Evolutionary conservation across 1,140 invertebrate species (phyloP), one percentile per base, ranked within the genome.

Genomic region (Temnothorax longispinosus): DNA sequence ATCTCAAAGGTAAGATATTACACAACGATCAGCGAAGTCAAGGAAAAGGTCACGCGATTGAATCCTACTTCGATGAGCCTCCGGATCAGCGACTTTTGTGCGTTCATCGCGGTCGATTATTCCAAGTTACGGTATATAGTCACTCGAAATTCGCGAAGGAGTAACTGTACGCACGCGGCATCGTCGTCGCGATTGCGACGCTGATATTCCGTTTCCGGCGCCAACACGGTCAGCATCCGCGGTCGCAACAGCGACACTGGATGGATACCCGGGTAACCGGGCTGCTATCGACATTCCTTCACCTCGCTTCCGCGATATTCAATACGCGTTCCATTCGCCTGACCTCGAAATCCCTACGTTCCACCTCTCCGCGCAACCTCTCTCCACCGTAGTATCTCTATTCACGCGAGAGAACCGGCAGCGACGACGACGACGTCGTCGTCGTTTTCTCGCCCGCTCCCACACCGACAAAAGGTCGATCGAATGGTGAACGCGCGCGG

Each of bases 291-390:
- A 82, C 77, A 80, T 87, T 87, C 77, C 86, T 74, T 72, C 47
- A 60, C 27, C 60, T 84, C 78, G 78, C 67, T 87, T 84, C 86
- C 86, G 60, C 75, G 82, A 78, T 77, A 85, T 85, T 85, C 82
- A 85, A 85, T 85, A 65, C 74, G 60, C 82, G 74, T 76, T 85
- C 74, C 82, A 65, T 78, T 72, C 82, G 69, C 47, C 35, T 78
- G 86, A 87, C 78, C 86, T 84, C 86, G 78, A 84, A 74, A 84
- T 21, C 67, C 13, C 38, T 11, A 41, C 64, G n/a, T 54, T 65
- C 44, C 35, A 6, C 35, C 11, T 41, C 21, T 15, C 21, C 60
- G 38, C 21, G 38, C 18, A 15, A 35, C 18, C 75, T 62, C 52
- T 62, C 52, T 72, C 10, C 11, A 18, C 58, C 41, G 27, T 27